These are phyloP conservation scores for Halcyon senegalensis DNA, from an alignment of 2,113 vertebrate species.

Conservation along the genomic window DNA sequence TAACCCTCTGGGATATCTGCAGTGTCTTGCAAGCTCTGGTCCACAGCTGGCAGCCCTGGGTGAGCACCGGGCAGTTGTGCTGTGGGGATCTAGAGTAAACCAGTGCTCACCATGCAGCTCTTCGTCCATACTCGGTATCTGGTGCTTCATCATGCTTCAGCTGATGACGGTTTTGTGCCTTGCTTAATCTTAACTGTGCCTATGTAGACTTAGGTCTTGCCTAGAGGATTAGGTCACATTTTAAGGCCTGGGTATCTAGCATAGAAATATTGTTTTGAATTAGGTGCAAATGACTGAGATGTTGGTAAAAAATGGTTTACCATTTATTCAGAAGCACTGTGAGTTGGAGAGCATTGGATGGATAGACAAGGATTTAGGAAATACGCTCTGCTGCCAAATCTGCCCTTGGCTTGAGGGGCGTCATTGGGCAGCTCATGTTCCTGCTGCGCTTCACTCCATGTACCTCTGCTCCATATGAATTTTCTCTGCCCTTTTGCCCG, in stretches of 20 bases:
- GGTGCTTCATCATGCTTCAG: not conserved
- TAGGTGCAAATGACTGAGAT: not conserved
- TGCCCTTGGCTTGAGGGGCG: not conserved
- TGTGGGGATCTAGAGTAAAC: not conserved
- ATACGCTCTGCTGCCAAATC: not conserved
- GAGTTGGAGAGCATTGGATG: not conserved
- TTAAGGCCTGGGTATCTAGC: not conserved
- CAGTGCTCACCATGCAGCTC: accelerated
- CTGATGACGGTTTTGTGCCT: not conserved
- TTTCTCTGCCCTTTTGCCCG: not conserved
- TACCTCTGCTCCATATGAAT: not conserved
- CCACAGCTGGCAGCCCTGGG: not conserved
- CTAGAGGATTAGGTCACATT: not conserved
- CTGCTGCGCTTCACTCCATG: accelerated
- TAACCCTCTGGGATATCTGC: not conserved
- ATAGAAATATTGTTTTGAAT: not conserved
- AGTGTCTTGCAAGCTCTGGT: not conserved
- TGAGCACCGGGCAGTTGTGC: accelerated
- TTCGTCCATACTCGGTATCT: not conserved
- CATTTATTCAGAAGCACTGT: not conserved
- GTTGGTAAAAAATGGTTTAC: not conserved
- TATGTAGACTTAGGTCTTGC: not conserved
- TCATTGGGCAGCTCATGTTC: not conserved
- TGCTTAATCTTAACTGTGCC: not conserved
- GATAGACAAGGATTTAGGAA: not conserved